Evolutionary conservation across 2,113 vertebrate species (phyloP).

Genomic region (Lontra canadensis): DNA sequence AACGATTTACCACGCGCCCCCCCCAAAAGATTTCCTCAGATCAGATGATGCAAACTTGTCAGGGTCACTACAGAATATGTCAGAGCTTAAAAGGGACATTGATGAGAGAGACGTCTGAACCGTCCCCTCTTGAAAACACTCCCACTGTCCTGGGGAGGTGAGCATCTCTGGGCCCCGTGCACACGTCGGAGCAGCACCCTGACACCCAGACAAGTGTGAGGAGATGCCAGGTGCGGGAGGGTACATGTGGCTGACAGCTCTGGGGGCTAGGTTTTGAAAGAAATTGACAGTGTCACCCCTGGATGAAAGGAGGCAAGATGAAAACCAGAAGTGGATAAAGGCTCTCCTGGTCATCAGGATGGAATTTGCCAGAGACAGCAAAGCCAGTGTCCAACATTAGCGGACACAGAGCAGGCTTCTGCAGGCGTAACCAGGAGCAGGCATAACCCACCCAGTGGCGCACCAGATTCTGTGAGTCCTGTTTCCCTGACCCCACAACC

Average conservation of each 20-base stretch:
- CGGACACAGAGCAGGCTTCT: not conserved
- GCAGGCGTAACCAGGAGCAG: not conserved
- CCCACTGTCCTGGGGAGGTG: not conserved
- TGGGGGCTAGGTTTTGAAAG: not conserved
- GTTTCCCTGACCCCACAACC: not conserved
- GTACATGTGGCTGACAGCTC: not conserved
- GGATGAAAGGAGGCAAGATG: not conserved
- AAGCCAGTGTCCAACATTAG: not conserved
- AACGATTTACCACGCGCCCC: not conserved
- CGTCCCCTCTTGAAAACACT: not conserved
- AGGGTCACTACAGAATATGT: not conserved
- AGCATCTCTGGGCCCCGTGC: not conserved
- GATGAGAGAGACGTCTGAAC: not conserved
- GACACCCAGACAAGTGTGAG: rapidly evolving
- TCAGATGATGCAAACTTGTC: not conserved
- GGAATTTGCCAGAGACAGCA: not conserved
- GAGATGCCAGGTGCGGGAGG: not conserved
- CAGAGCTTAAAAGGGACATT: not conserved
- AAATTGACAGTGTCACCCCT: not conserved
- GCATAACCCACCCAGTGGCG: not conserved
- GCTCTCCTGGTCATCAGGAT: not conserved
- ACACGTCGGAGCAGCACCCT: rapidly evolving
- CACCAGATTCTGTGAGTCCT: not conserved
- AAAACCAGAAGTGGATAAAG: not conserved
- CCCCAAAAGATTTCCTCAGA: not conserved